Conservation (phyloP, 2,888 invertebrate genomes). For the Megamerina dolium region DNA sequence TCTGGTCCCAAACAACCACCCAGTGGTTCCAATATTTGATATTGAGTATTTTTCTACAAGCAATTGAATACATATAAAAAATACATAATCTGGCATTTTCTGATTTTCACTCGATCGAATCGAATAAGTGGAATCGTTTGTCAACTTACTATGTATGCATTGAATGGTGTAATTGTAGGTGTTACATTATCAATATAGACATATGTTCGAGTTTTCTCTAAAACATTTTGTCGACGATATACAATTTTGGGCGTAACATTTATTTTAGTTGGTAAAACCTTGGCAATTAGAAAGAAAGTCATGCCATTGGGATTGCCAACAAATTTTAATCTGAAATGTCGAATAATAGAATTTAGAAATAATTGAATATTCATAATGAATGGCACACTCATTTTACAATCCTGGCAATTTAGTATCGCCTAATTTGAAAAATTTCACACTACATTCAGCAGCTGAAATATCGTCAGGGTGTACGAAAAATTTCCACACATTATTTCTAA, state of each 20-base stretch:
- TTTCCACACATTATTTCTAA: conserved; percentile 33
- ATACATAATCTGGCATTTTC: too few species aligned
- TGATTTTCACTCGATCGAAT: too few species aligned
- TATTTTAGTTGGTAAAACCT: conserved; percentile 33
- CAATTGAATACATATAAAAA: too few species aligned
- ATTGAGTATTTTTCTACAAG: conserved; percentile 2
- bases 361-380: too few species aligned
- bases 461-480: conserved; percentile 28
- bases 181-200: conserved; percentile 37
- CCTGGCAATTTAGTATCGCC: conserved; percentile 31
- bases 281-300: conserved; percentile 32
- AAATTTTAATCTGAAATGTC: conserved; percentile 27
- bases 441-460: conserved; percentile 21
- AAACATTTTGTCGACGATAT: conserved; percentile 24
- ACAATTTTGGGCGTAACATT: conserved; percentile 22
- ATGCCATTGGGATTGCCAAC: conserved; percentile 31
- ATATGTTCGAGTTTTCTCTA: conserved; percentile 21
- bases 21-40: conserved; percentile 24
- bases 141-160: background rate
- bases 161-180: conserved; percentile 34
- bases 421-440: conserved; percentile 27
- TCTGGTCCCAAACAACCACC: conserved; percentile 32
- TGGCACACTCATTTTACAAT: too few species aligned
- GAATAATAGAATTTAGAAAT: too few species aligned
- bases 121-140: too few species aligned